Evolutionary conservation across 2,113 vertebrate species (phyloP), one percentile per base, ranked within the genome.

Genomic region (Nymphicus hollandicus): DNA sequence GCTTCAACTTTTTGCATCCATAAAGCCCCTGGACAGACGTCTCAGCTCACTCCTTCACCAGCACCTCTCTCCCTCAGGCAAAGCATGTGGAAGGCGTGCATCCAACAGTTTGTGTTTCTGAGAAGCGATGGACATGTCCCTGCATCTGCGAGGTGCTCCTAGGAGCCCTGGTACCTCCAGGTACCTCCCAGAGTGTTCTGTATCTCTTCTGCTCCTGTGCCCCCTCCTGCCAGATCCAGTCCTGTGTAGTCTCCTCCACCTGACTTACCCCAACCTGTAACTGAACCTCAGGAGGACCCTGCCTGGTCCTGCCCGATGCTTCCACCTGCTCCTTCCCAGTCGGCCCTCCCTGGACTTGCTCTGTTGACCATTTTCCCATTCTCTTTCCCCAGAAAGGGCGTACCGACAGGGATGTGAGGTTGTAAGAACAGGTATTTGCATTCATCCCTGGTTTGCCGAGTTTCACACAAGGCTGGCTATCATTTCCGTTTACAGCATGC

Each of bases 71-170:
- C 25, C 37, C 9, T 4, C 5, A 27, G 72, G 22, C 13, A 50
- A 60, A 39, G 44, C 63, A 39, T 0, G 1, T 28, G 23, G 10
- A 71, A 76, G 14, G 33, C 4, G 2, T 17, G 35, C 0, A 0
- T 24, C n/a, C 77, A 84, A 65, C 5, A 47, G 58, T 43, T 1
- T 5, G 7, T 69, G 37, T 53, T 88, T 83, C 50, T 20, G 12
- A 63, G 68, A 65, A 61, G 50, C 0, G 0, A 35, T 2, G 0
- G 4, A n/a, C 64, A 49, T 25, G 55, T 9, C 27, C 76, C 14
- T 72, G 56, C 35, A 43, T 35, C 35, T 86, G 9, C 17, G 35
- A 80, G 61, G 52, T 39, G 53, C 29, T 70, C 47, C 44, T 43
- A 10, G 0, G 2, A 90, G 33, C 39, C 24, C 18, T 55, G 74